phyloP scores from a whole-genome alignment of 2,797 vertebrate genomes.

The Bovichtus diacanthus region DNA sequence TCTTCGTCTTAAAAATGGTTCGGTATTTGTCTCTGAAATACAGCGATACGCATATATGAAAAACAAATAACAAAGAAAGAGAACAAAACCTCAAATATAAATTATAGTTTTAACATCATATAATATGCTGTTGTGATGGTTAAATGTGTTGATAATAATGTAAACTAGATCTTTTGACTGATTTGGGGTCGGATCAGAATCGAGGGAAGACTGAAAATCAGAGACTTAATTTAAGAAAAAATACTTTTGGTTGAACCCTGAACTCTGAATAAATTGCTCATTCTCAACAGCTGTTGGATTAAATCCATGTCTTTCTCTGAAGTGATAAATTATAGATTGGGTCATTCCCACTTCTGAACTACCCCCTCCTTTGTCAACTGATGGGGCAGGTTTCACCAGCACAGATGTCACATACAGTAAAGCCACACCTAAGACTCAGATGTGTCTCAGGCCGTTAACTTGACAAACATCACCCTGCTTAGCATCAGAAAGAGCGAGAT shows the following conservation, averaged over 20 bases:
- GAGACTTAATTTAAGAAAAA: neutral
- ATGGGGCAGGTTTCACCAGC: constrained; percentile 51
- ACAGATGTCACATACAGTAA: neutral
- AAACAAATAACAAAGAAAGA: neutral
- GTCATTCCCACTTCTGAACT: neutral
- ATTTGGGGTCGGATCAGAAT: neutral
- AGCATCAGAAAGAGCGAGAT: neutral
- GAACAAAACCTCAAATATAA: neutral
- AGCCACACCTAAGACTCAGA: constrained; percentile 32
- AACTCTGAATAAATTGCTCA: neutral
- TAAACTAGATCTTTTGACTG: neutral
- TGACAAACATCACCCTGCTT: neutral
- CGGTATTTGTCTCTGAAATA: neutral
- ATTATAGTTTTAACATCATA: neutral
- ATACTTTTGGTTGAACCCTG: fast-evolving
- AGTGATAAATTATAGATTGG: neutral
- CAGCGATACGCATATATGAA: neutral
- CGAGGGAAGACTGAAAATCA: neutral
- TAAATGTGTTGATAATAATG: neutral
- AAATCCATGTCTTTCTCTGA: too few relatives aligned
- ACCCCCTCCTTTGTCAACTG: neutral
- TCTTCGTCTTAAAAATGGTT: too few relatives aligned
- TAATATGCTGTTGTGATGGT: neutral
- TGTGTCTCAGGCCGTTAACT: constrained; percentile 7
- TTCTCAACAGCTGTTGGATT: neutral